Evolutionary conservation across 1,140 invertebrate genomes (phyloP), one percentile per base, ranked within the genome.

Genomic region (Agrilus planipennis): DNA sequence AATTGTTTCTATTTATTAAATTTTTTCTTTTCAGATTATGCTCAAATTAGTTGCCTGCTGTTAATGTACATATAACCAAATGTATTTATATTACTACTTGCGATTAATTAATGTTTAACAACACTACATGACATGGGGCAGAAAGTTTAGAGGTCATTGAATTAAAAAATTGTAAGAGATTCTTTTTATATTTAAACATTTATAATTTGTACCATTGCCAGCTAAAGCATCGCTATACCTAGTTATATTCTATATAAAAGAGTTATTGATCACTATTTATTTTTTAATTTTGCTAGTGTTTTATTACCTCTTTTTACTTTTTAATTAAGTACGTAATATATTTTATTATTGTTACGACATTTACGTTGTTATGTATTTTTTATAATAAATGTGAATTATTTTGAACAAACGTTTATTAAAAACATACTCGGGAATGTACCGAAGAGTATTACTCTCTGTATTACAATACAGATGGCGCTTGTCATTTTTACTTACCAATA

Each of bases 401-500:
- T 11, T 25, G 23, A 1, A 40, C 19, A 40, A 23, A 38, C 30
- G 11, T 6, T 30, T 28, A 18, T 31, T 40, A 11, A 34, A 18
- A 18, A 18, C 2, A 10, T 29, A 29, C 12, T 29, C 10, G 16
- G 16, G 4, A 14, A 5, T 29, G n/a, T 15, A n/a, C 1, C 28
- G 2, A 18, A 34, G 19, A 2, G 4, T 11, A 14, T 15, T 18
- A 6, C 9, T 12, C 11, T 17, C 11, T 7, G 15, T 11, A 14
- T 11, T 15, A 15, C 4, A 34, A 12, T 11, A 34, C 1, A 15
- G n/a, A 17, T 34, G n/a, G 19, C 12, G 19, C 19, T 17, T 34
- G 3, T 15, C 31, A 36, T n/a, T 21, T 4, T 27, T 17, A 36
- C 44, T 38, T 32, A 47, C 46, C 38, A 6, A 48, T 48, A 19